Percentiles rank a stretch among this genome's conserved stretches.
Evolutionary conservation across 1,140 invertebrate genomes (phyloP).

Genomic region (Saccostrea echinata): DNA sequence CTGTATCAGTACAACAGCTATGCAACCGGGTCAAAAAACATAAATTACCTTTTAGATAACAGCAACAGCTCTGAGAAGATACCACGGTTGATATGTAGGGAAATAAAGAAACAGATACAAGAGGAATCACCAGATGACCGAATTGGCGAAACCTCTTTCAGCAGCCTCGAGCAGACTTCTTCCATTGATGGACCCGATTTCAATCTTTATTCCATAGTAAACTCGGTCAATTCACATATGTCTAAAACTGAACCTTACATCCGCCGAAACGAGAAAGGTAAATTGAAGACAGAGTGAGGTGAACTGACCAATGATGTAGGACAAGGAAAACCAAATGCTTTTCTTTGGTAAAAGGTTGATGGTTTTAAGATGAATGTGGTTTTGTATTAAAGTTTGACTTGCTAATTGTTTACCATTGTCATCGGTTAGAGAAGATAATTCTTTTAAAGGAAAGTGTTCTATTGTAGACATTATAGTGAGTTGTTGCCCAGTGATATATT

Average conservation of each 20-base stretch:
- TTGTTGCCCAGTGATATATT: no score
- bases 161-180: background rate
- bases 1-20: no score
- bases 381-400: no score
- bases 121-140: background rate
- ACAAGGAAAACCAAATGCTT: no score
- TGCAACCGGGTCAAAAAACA: background rate
- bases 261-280: background rate
- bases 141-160: background rate
- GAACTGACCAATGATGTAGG: background rate
- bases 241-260: background rate
- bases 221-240: background rate
- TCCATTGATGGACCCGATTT: background rate
- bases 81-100: background rate
- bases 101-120: background rate
- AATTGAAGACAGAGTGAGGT: background rate
- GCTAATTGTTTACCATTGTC: no score
- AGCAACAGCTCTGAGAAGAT: background rate
- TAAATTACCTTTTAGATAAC: background rate
- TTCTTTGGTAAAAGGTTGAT: no score
- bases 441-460: no score
- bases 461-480: no score
- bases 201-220: background rate
- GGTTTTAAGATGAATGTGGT: no score
- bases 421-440: no score